A percentile compares a stretch with the other conserved stretches of the same genome.
Evolutionary conservation across 2,888 invertebrate genomes (phyloP).

Genomic region (Melieria omissa): DNA sequence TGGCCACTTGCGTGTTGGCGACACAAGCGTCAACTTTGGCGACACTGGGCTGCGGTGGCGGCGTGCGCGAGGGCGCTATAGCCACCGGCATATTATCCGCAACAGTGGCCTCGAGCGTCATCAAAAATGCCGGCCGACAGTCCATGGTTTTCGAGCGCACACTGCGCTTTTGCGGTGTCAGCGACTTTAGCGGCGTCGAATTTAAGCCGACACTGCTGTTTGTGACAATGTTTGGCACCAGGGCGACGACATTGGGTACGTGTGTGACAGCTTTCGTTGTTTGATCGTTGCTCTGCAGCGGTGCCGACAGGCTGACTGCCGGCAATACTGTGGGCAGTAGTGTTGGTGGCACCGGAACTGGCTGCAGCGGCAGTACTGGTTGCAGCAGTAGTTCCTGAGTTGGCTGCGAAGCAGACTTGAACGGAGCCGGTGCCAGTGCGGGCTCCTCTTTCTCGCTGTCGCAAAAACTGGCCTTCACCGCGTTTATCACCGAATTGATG

Average conservation of each 20-base stretch:
- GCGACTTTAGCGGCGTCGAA: constrained; percentile 31
- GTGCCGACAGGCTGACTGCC: neutral
- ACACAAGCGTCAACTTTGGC: neutral
- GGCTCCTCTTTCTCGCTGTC: constrained; percentile 47
- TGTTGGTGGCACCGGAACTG: no score
- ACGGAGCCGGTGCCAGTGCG: neutral
- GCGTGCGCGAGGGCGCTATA: neutral
- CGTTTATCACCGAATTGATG: constrained; percentile 61
- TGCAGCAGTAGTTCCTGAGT: no score
- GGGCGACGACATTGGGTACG: no score
- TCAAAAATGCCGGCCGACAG: constrained; percentile 45
- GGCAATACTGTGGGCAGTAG: no score
- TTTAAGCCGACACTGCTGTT: constrained; percentile 18
- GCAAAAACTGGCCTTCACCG: constrained; percentile 55
- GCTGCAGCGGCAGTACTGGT: no score
- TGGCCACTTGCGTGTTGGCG: neutral
- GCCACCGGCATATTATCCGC: constrained; percentile 12
- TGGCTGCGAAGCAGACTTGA: neutral
- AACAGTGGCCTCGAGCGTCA: neutral
- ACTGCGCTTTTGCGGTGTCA: constrained; percentile 53
- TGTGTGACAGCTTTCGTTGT: constrained; percentile 18
- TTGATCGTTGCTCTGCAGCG: constrained; percentile 23
- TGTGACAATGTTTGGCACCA: no score
- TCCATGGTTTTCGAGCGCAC: constrained; percentile 60
- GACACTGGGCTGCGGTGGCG: neutral